Conservation (phyloP, 2,888 invertebrate species). For the Drosophila antonietae region DNA sequence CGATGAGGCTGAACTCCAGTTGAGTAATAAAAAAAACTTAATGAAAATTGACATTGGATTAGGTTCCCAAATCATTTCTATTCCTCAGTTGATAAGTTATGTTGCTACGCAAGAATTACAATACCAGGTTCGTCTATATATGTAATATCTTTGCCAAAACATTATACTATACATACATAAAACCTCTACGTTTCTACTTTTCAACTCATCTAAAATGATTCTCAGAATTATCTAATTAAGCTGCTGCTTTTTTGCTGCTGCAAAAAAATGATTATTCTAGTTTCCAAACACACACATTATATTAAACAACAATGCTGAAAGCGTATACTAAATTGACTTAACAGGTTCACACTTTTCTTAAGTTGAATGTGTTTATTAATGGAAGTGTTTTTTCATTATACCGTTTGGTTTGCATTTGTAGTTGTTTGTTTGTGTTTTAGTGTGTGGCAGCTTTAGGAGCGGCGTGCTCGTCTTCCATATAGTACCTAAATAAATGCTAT, state of each 20-base stretch:
- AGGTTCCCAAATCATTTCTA: neutral
- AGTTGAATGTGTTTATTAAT: conserved; percentile 50
- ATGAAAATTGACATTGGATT: too few relatives aligned
- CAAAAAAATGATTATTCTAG: too few relatives aligned
- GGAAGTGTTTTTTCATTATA: conserved; percentile 50
- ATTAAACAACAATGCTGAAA: conserved; percentile 4
- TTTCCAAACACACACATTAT: neutral
- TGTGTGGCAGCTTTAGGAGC: conserved; percentile 42
- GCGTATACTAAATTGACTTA: neutral
- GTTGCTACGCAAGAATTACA: neutral
- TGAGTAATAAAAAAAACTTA: too few relatives aligned
- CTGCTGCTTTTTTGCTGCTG: too few relatives aligned
- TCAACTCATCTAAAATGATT: neutral
- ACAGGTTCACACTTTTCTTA: conserved; percentile 23
- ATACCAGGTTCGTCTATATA: neutral
- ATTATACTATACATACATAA: neutral
- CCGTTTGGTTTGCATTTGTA: conserved; percentile 25
- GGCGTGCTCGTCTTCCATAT: conserved; percentile 51
- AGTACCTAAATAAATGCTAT: conserved; percentile 82
- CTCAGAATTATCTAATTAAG: too few relatives aligned
- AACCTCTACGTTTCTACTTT: neutral
- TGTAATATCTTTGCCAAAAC: neutral
- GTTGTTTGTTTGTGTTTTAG: conserved; percentile 15
- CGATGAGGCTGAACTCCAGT: neutral
- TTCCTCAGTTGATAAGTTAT: neutral